Evolutionary conservation across 2,113 vertebrate genomes (phyloP).

Genomic region (Tragelaphus imberbis): DNA sequence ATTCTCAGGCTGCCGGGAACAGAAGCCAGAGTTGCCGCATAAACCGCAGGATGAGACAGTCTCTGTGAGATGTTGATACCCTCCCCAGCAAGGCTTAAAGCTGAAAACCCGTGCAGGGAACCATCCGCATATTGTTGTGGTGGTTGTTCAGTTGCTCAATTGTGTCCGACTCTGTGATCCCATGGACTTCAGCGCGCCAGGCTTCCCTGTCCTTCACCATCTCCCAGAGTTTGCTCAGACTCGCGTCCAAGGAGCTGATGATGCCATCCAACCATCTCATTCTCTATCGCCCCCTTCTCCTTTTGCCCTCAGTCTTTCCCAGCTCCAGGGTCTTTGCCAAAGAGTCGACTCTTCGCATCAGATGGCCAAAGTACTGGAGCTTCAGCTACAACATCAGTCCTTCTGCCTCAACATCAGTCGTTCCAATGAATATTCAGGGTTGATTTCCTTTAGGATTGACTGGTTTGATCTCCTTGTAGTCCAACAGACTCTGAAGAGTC

Average conservation of each 20-base stretch:
- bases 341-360: not conserved
- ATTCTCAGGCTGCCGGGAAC: not conserved
- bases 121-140: fast-evolving
- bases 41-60: fast-evolving
- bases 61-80: fast-evolving
- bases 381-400: not conserved
- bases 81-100: fast-evolving
- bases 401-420: not conserved
- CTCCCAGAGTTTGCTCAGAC: not conserved
- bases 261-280: not conserved
- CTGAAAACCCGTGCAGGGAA: fast-evolving
- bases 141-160: fast-evolving
- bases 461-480: not conserved
- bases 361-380: not conserved
- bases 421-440: not conserved
- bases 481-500: not conserved
- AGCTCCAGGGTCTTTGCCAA: not conserved
- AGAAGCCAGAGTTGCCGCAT: fast-evolving
- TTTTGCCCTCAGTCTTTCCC: not conserved
- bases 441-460: not conserved
- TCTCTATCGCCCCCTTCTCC: not conserved
- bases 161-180: not conserved
- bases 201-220: not conserved
- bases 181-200: not conserved
- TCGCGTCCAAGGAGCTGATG: not conserved